Evolutionary conservation across 2,113 vertebrate genomes (phyloP), one percentile per base, ranked within the genome.

Genomic region (Speoplatyrhinus poulsoni): DNA sequence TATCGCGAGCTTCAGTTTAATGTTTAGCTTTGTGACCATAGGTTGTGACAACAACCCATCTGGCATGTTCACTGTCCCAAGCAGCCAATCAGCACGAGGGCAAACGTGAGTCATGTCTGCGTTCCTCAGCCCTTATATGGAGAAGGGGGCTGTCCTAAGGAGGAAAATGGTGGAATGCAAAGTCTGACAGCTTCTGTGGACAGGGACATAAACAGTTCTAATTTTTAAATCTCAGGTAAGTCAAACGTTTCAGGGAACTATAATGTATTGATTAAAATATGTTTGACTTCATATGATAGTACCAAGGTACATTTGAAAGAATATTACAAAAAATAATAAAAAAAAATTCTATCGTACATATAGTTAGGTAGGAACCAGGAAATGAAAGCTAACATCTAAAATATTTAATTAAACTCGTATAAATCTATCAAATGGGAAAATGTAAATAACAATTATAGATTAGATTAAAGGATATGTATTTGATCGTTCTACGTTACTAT

Each of bases 121-220:
- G 4, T 77, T 46, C 73, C 57, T 16, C 4, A 61, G 55, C 3
- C 88, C 86, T 63, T 82, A 81, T 88, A 73, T 77, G 83, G 80
- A 57, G 78, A 32, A 61, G 65, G 76, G 70, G 88, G 83, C 57
- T 0, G 84, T 68, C 12, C 59, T 70, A 49, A 9, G 68, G 57
- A 83, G 60, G 69, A 82, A 90, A 87, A 90, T 85, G 85, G 84
- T 86, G 70, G 85, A 75, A 17, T 60, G 56, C 6, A 69, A 33
- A 77, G 62, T 53, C 62, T 79, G 64, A 74, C 69, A 16, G 75
- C 65, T 62, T n/a, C 54, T 73, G 81, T 57, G 76, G 60, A 67
- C 67, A 84, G 32, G 19, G 32, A 74, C 17, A 82, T 33, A 26
- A 62, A 66, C 60, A 41, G 16, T 74, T 79, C 79, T 33, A 2